Base-by-base conservation (phyloP, 2,888 invertebrate species). In the Eupeodes luniger region DNA sequence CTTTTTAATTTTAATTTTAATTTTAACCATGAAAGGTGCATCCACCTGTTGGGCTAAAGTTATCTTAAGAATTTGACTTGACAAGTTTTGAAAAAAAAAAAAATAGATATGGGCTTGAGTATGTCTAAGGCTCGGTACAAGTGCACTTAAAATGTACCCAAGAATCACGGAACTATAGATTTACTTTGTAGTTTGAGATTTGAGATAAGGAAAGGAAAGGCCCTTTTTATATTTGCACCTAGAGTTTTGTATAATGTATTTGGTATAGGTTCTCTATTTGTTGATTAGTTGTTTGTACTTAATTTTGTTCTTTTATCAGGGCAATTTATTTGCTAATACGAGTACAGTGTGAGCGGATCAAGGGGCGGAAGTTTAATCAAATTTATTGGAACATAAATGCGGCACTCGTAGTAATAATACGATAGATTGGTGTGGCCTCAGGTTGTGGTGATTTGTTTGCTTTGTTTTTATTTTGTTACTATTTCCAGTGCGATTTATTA, bases 361-460 rank as follows among this genome's bases (percentile, higher is more conserved):
- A 19, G 44, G 74, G 70, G 69, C 40, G 83, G 83, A 87, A 80
- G 64, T 84, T 47, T 59, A 76, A 84, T 87, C 79, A 87, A 87
- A 83, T 83, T 84, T 80, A 83, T 87, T 84, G 66, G 66, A 59
- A 83, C 78, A 66, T 79, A 27, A 72, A 59, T 59, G 72, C 59
- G 72, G 59, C 47, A 72, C 44, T 55, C 27, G 27, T 27, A 27
- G 40, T 7, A 27, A 27, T 3, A 27, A 27, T 3, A 27, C 27
- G 59, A 27, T 66, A 3, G 44, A 7, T 27, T 10, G 19, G 11
- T 19, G 47, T n/a, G 70, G 70, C 64, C 86, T 79, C 79, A 80
- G 86, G 86, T 87, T 83, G 83, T 87, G 80, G 75, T 86, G 83
- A 80, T 87, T 80, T 83, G 82, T 85, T 82, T 77, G 51, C 16